These are phyloP conservation scores for Gallinago jamesoni DNA, from an alignment of 2,113 vertebrate species.

Conservation along the genomic window DNA sequence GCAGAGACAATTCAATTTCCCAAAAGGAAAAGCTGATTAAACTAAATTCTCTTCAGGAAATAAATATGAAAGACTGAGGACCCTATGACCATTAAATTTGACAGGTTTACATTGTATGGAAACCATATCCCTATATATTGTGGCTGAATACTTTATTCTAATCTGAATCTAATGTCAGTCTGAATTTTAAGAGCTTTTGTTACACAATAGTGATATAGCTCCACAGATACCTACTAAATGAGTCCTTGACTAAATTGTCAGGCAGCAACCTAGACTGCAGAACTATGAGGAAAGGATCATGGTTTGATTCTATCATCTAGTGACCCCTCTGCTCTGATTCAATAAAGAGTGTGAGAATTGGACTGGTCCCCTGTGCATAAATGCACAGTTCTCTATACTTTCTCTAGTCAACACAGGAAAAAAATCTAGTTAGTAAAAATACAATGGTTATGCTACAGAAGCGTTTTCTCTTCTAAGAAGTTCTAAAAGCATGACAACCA, in stretches of 20 bases:
- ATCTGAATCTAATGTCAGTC: neutral
- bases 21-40: slow-evolving; percentile 17
- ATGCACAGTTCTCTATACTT: neutral
- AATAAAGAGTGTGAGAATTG: neutral
- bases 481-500: neutral
- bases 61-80: neutral
- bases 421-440: neutral
- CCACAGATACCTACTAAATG: neutral
- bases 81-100: neutral
- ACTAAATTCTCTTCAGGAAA: neutral
- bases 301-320: neutral
- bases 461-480: neutral
- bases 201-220: neutral
- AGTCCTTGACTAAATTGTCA: neutral
- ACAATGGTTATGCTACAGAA: neutral
- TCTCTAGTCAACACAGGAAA: neutral
- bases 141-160: neutral
- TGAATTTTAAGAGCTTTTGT: neutral
- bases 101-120: neutral
- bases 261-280: neutral
- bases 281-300: neutral
- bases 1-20: neutral
- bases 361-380: neutral
- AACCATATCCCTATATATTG: neutral
- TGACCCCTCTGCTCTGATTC: neutral